phyloP scores from a whole-genome alignment of 2,797 vertebrate species.

The Ambastaia sidthimunki region DNA sequence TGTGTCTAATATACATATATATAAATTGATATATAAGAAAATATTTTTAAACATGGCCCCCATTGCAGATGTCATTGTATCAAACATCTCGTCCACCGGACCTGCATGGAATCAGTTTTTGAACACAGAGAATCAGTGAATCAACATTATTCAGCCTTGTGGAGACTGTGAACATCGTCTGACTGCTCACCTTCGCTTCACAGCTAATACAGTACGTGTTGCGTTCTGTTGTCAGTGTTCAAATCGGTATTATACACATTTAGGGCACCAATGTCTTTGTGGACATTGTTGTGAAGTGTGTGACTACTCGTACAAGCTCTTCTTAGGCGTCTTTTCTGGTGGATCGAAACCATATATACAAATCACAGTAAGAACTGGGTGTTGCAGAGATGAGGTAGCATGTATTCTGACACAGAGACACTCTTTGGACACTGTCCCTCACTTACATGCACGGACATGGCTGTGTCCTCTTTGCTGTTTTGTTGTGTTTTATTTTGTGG shows the following conservation, averaged over 20 bases:
- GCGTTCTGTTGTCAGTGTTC: slow-evolving; percentile 83
- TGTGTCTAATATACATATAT: slow-evolving; percentile 49
- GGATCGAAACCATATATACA: slow-evolving; percentile 77
- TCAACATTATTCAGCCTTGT: slow-evolving; percentile 41
- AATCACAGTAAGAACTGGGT: slow-evolving; percentile 75
- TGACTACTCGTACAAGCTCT: slow-evolving; percentile 85
- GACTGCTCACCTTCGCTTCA: slow-evolving; percentile 75
- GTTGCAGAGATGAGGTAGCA: slow-evolving; percentile 70
- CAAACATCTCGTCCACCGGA: slow-evolving; percentile 29
- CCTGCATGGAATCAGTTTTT: slow-evolving; percentile 80
- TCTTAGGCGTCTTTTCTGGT: slow-evolving; percentile 79
- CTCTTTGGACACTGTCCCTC: slow-evolving; percentile 19
- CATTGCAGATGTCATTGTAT: slow-evolving; percentile 60
- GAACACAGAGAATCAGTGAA: slow-evolving; percentile 64
- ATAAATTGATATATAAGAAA: slow-evolving; percentile 65
- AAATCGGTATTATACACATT: slow-evolving; percentile 78
- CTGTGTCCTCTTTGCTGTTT: slow-evolving; percentile 66
- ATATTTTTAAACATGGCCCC: slow-evolving; percentile 69
- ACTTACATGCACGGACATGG: slow-evolving; percentile 21
- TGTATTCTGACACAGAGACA: slow-evolving; percentile 35
- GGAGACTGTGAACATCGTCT: slow-evolving; percentile 47
- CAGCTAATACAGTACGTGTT: slow-evolving; percentile 75
- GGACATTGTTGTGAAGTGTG: slow-evolving; percentile 83
- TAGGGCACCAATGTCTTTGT: slow-evolving; percentile 83
- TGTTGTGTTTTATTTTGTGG: slow-evolving; percentile 25